Base-by-base conservation (phyloP, 2,113 vertebrate genomes). In the Scophthalmus maximus region DNA sequence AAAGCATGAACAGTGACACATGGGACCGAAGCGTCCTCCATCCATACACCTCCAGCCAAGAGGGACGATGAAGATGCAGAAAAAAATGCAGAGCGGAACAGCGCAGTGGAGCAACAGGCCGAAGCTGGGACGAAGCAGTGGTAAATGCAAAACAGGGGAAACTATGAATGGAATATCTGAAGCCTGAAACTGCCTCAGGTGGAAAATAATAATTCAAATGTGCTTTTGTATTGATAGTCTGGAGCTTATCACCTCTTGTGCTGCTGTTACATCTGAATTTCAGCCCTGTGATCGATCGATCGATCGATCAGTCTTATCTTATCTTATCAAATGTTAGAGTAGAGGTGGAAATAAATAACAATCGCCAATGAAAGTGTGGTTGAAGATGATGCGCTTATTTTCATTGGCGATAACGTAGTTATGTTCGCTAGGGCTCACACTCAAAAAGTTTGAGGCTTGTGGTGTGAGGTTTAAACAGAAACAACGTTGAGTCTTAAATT, bases 1-100 rank as follows among this genome's bases (percentile, higher is more conserved):
- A 88, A 84, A 83, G 86, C 87, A 85, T 80, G 87, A 83, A 81
- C 25, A 83, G 68, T 78, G 76, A 83, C 79, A 80, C 59, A 42
- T 36, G 69, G 65, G 8, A 44, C 6, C 9, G n/a, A 26, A 67
- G 47, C 73, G 52, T 72, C 57, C 59, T 46, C 47, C 74, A 57
- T 83, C 72, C 76, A 65, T 81, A 85, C 76, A n/a, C 53, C 82
- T 67, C 73, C 53, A 51, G 25, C 15, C 27, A 2, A 20, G 51
- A 57, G 61, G 58, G 36, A 70, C 74, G 76, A 66, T 69, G 65
- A 32, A 59, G 85, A 80, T 73, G 85, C 73, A 82, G 85, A n/a
- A n/a, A n/a, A n/a, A n/a, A n/a, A 57, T 34, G 55, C 66, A 73
- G 23, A 85, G 72, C 65, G 56, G 60, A 30, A 77, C 11, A 64